Evolutionary conservation across 1,140 invertebrate species (phyloP), one percentile per base, ranked within the genome.

Genomic region (Neomicropteryx cornuta): DNA sequence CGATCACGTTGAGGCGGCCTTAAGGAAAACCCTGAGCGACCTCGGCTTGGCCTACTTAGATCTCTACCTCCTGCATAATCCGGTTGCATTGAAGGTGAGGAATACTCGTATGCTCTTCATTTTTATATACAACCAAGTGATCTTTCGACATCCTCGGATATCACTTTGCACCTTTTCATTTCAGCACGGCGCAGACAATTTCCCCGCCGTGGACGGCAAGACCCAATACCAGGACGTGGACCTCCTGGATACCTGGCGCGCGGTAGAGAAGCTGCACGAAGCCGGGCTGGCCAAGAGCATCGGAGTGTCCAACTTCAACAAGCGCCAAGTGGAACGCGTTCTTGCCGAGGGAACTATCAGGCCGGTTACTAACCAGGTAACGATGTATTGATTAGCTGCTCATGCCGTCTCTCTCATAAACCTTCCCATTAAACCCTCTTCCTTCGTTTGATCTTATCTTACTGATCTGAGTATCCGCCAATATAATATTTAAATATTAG

Each of bases 301-400:
- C 30, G 87, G 87, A 2, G 47, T 90, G 1, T 88, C 83, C 30
- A 91, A 91, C 55, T 92, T 90, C 53, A 89, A 86, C 53, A 73
- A 68, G 14, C 53, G 72, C 31, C 87, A 91, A 53, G 53, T 89
- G 3, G 53, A 74, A 28, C 60, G 75, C 24, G 55, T 92, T 5
- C 45, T 83, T 18, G 66, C 68, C 2, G 66, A 62, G 40, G 73
- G 68, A 4, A 73, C 58, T 24, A 68, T 91, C n/a, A 81, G 79
- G 51, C 89, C 89, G 3, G 76, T 78, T 16, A 71, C 72, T 1
- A 79, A 86, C 52, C 87, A 91, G 73, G 83, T 87, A 42, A 44
- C n/a, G n/a, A n/a, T n/a, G n/a, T n/a, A n/a, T n/a, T n/a, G n/a
- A n/a, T n/a, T n/a, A n/a, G n/a, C n/a, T n/a, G n/a, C n/a, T n/a